Conservation (phyloP, 2,113 vertebrate species). For the Malurus cyaneus region DNA sequence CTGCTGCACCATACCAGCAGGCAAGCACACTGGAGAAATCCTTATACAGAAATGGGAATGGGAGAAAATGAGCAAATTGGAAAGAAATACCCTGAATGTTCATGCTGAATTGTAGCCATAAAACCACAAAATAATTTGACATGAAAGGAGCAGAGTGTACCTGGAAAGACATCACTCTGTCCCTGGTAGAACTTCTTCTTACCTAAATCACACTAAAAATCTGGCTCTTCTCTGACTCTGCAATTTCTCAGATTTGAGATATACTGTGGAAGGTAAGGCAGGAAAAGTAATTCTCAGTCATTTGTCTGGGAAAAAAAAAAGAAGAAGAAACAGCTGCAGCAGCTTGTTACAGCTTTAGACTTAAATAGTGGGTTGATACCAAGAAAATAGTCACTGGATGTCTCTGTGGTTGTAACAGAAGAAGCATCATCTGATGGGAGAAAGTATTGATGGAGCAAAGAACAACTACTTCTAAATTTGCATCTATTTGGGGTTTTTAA, state of each 20-base stretch:
- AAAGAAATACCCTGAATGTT: background rate
- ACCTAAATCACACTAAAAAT: slow-evolving; percentile 9
- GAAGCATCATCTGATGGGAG: background rate
- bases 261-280: background rate
- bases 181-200: background rate
- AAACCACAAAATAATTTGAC: background rate
- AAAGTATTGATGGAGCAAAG: background rate
- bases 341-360: background rate
- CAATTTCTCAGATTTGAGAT: background rate
- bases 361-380: background rate
- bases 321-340: slow-evolving; percentile 43
- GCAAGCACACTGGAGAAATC: background rate
- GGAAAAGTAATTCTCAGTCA: background rate
- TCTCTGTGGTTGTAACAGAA: accelerated
- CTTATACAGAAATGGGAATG: background rate
- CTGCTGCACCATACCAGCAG: background rate
- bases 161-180: background rate
- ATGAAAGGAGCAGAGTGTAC: background rate
- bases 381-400: background rate
- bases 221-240: background rate
- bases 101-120: background rate
- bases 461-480: background rate
- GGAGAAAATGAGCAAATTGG: background rate
- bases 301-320: background rate
- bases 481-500: background rate